Percentiles rank a stretch among this genome's conserved stretches.
Evolutionary conservation across 2,888 invertebrate genomes (phyloP).

Genomic region (Baronia brevicornis): DNA sequence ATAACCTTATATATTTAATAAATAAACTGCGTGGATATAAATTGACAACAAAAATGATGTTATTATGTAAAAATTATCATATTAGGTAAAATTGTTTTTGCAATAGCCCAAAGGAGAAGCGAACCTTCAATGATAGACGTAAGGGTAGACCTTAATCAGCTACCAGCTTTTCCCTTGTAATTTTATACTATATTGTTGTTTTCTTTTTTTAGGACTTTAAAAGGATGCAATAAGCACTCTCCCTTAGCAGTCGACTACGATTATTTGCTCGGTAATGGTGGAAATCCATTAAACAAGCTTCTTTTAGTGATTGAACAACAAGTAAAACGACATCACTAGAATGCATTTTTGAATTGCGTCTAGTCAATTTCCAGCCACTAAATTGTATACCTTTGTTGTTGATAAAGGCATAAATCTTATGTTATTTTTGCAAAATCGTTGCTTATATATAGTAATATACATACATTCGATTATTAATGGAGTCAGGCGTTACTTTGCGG

Average conservation of each 20-base stretch:
- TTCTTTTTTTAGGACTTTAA: constrained; percentile 9
- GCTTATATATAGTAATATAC: constrained; percentile 1
- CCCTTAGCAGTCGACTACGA: constrained; percentile 60
- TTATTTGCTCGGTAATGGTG: constrained; percentile 74
- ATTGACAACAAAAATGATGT: too few species aligned
- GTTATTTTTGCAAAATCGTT: constrained; percentile 5
- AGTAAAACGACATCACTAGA: constrained; percentile 54
- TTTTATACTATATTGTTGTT: constrained; percentile 5
- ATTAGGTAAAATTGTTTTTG: too few species aligned
- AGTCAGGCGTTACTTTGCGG: neutral
- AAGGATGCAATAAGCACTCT: constrained; percentile 31
- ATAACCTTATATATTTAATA: too few species aligned
- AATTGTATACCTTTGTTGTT: constrained; percentile 40
- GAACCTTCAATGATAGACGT: too few species aligned
- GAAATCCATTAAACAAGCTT: constrained; percentile 74
- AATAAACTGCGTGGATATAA: too few species aligned
- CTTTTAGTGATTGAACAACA: constrained; percentile 72
- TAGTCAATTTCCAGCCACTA: constrained; percentile 55
- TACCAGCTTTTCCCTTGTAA: too few species aligned
- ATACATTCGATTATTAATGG: neutral
- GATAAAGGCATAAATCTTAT: constrained; percentile 5
- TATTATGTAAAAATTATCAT: too few species aligned
- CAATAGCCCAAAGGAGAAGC: too few species aligned
- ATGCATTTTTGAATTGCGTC: constrained; percentile 66
- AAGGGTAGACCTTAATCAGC: too few species aligned